These are phyloP conservation scores for Indicator maculatus DNA, from an alignment of 2,113 vertebrate species.

Conservation along the genomic window DNA sequence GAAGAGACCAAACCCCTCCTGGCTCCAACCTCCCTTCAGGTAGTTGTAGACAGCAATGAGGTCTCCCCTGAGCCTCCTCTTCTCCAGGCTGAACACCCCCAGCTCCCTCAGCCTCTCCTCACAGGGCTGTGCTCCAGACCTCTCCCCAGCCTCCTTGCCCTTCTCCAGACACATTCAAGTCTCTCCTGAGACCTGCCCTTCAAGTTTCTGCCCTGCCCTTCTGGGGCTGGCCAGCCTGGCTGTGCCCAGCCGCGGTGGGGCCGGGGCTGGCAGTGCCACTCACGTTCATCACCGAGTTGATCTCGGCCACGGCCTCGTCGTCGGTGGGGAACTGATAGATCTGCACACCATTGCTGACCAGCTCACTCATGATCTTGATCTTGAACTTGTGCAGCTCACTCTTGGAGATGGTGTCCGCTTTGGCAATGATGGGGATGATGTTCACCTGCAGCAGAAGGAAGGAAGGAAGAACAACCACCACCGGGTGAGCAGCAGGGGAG, in stretches of 20 bases:
- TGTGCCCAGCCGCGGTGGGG: not conserved
- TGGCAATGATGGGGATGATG: constrained; percentile 97
- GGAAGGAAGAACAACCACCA: not conserved
- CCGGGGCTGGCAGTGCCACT: constrained; percentile 28
- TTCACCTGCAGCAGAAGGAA: constrained; percentile 83
- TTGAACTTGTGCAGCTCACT: constrained; percentile 98
- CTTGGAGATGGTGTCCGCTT: constrained; percentile 98
- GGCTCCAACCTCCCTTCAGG: no score
- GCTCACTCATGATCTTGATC: constrained; percentile 98
- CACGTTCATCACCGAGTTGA: constrained; percentile 97
- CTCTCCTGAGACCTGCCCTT: not conserved
- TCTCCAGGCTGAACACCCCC: no score
- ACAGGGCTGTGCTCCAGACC: no score
- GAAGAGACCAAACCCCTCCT: no score
- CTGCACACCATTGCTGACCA: constrained; percentile 97
- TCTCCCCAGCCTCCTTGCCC: no score
- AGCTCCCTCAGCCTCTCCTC: no score
- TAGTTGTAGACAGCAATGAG: no score
- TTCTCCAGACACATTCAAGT: not conserved
- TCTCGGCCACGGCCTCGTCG: constrained; percentile 92
- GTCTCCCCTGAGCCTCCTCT: no score
- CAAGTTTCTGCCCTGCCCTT: no score
- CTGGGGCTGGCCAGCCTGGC: no score
- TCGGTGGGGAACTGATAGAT: constrained; percentile 99
- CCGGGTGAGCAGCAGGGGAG: not conserved